phyloP scores from a whole-genome alignment of 2,113 vertebrate species.

The Gavialis gangeticus region DNA sequence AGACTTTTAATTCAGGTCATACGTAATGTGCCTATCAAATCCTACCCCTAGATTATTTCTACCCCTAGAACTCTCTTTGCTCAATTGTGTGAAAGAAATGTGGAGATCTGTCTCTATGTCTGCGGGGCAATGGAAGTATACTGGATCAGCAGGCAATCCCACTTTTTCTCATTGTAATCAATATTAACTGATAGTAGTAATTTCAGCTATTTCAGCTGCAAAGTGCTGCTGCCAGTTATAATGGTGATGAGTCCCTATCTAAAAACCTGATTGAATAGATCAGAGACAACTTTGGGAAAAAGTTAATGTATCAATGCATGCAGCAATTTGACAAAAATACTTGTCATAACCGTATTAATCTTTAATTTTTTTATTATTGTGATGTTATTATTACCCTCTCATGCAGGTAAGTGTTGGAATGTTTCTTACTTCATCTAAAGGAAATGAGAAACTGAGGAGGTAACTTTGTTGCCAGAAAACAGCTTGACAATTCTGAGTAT shows the following conservation, averaged over 20 bases:
- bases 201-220: neutral
- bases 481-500: neutral
- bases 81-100: neutral
- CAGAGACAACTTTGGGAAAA: conserved; percentile 18
- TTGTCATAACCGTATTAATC: neutral
- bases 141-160: neutral
- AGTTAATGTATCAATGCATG: neutral
- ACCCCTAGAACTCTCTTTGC: neutral
- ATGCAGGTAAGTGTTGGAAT: conserved; percentile 11
- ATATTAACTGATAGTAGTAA: conserved; percentile 24
- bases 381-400: neutral
- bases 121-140: neutral
- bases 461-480: neutral
- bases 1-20: neutral
- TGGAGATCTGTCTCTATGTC: neutral
- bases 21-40: neutral
- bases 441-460: neutral
- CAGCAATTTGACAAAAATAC: neutral
- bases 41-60: neutral
- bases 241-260: neutral
- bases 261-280: neutral
- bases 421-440: neutral
- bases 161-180: conserved; percentile 30
- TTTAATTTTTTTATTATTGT: neutral
- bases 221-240: too few relatives aligned